Conservation (phyloP, 2,888 invertebrate genomes). For the Plagiodera versicolora region DNA sequence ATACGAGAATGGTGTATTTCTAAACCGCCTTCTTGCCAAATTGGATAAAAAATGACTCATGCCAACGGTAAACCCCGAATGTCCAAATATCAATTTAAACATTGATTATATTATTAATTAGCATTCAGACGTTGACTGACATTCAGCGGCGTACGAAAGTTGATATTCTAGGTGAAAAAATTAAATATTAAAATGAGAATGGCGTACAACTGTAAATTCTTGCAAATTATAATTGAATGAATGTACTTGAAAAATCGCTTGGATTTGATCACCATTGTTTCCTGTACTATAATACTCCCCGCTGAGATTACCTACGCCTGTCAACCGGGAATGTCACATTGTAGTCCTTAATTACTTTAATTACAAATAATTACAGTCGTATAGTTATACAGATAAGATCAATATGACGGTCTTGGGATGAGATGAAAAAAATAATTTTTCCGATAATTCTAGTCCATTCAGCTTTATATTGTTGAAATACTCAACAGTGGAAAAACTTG, state of each 20-base stretch:
- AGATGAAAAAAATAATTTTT: background rate
- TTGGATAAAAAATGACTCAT: constrained; percentile 19
- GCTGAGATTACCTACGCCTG: background rate
- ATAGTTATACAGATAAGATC: too few species aligned
- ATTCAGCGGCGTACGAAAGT: background rate
- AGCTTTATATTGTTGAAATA: background rate
- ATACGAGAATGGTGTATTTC: constrained; percentile 19
- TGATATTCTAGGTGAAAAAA: too few species aligned
- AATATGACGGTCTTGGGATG: constrained; percentile 5
- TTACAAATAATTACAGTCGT: constrained; percentile 1
- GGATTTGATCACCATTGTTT: background rate
- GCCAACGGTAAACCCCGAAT: constrained; percentile 6
- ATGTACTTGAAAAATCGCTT: too few species aligned
- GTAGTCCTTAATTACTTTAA: constrained; percentile 7
- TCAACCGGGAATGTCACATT: constrained; percentile 6
- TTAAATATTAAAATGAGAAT: too few species aligned
- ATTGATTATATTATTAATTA: background rate
- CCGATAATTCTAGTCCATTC: background rate
- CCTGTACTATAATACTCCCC: background rate
- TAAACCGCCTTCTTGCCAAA: constrained; percentile 14
- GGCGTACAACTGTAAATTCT: too few species aligned
- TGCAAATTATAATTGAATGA: too few species aligned
- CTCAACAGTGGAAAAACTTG: background rate
- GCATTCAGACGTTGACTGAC: background rate
- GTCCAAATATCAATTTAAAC: background rate